Evolutionary conservation across 2,888 invertebrate genomes (phyloP), one percentile per base, ranked within the genome.

Genomic region (Cryptocheilus praepositus): DNA sequence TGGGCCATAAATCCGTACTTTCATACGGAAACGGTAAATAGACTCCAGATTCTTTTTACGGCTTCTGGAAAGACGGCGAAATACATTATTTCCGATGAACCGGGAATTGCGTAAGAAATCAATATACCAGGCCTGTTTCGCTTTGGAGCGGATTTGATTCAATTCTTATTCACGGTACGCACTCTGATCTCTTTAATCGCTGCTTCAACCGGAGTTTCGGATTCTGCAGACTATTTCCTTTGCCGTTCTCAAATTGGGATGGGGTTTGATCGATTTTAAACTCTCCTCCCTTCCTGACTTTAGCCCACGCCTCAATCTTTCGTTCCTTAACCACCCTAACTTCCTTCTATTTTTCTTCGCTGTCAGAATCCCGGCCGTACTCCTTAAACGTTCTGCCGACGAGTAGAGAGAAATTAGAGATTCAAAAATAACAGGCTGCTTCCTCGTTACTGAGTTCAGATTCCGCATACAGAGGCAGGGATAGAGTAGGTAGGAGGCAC

Each of bases 141-240:
- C 36, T 11, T 4, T 36, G 13, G 49, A 22, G 46, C 64, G 3
- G 13, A 16, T 15, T 49, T 53, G 55, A 64, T 56, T 76, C 73
- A 71, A 81, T 81, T 80, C 71, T 71, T 76, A 81, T 81, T 81
- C 81, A 73, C 68, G 64, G 36, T 54, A 61, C 79, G 75, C 71
- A 66, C 56, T 67, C 36, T 72, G 75, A 80, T 76, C 76, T 74
- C 79, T 79, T 83, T 82, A 83, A 82, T 81, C 82, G 78, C 66
- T 61, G 69, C 69, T 64, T 28, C 66, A 67, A 45, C 44, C 71
- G 56, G 80, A 83, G 83, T 81, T 79, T 79, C 73, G 74, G 74
- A 80, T 82, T 81, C 76, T 73, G 74, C 73, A 63, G 71, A 75
- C 71, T 67, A 55, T 57, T 49, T 54, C 56, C 61, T 44, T 19